phyloP scores from a whole-genome alignment of 2,113 vertebrate species.

The Ramphastos sulfuratus region DNA sequence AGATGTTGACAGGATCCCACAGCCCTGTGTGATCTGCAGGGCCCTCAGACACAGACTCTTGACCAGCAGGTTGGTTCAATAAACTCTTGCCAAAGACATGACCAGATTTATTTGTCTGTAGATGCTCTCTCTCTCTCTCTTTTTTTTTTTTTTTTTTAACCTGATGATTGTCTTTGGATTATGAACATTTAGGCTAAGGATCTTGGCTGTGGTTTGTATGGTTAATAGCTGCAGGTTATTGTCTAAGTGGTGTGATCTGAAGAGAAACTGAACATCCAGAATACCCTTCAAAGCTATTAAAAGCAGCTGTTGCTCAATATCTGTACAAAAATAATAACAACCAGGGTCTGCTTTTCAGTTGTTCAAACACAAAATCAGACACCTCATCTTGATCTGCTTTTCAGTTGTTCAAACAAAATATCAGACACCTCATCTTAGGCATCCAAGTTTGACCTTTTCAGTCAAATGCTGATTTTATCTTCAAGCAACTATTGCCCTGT shows the following conservation, averaged over 20 bases:
- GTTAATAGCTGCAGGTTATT: conserved; percentile 22
- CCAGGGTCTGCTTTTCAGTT: background rate
- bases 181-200: background rate
- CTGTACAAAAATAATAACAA: conserved; percentile 20
- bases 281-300: conserved; percentile 28
- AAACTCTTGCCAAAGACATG: background rate
- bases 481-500: background rate
- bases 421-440: conserved; percentile 5
- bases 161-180: background rate
- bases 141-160: background rate
- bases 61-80: background rate
- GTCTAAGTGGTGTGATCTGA: conserved; percentile 27
- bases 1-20: background rate
- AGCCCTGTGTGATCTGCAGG: background rate
- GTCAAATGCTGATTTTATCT: conserved; percentile 28
- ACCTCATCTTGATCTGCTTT: conserved; percentile 18
- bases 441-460: background rate
- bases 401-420: conserved; percentile 12
- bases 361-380: conserved; percentile 17
- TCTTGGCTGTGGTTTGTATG: conserved; percentile 1
- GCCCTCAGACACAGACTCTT: background rate
- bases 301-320: conserved; percentile 44
- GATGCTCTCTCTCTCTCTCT: background rate
- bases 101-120: background rate
- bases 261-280: conserved; percentile 1